phyloP scores from a whole-genome alignment of 2,113 vertebrate species.

The Gila orcuttii region DNA sequence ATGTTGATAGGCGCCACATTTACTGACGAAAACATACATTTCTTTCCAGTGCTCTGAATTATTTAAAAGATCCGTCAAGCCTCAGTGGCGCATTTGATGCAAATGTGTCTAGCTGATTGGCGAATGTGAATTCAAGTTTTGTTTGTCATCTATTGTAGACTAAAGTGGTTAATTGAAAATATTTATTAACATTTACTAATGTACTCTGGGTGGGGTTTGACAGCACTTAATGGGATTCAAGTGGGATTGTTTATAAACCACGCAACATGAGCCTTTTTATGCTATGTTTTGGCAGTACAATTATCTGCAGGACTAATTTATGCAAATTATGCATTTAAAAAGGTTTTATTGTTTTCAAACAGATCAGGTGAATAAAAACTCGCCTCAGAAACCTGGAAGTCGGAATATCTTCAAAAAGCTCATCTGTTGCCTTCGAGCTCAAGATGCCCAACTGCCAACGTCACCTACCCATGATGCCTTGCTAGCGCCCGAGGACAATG shows the following conservation, averaged over 20 bases:
- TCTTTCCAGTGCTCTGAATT: constrained; percentile 30
- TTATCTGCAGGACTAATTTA: neutral
- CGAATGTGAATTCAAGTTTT: neutral
- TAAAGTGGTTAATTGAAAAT: neutral
- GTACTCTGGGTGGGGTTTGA: constrained; percentile 5
- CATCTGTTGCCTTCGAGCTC: constrained; percentile 78
- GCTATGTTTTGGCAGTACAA: constrained; percentile 1
- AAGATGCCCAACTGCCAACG: constrained; percentile 69
- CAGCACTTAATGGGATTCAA: constrained; percentile 1
- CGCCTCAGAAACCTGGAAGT: constrained; percentile 78
- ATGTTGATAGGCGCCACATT: constrained; percentile 4
- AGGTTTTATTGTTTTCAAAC: constrained; percentile 31
- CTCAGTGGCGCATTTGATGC: neutral
- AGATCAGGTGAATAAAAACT: constrained; percentile 77
- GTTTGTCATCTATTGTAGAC: constrained; percentile 3
- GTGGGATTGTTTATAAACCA: constrained; percentile 22
- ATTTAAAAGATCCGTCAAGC: constrained; percentile 21
- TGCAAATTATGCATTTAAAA: neutral
- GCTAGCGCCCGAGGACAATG: constrained; percentile 73
- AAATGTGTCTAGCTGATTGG: neutral
- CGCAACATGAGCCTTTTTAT: neutral
- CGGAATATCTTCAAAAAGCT: constrained; percentile 79
- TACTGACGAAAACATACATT: neutral
- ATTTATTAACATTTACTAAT: constrained; percentile 1
- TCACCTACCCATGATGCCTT: constrained; percentile 67